phyloP scores from a whole-genome alignment of 2,888 invertebrate species.

The Diploptera punctata region DNA sequence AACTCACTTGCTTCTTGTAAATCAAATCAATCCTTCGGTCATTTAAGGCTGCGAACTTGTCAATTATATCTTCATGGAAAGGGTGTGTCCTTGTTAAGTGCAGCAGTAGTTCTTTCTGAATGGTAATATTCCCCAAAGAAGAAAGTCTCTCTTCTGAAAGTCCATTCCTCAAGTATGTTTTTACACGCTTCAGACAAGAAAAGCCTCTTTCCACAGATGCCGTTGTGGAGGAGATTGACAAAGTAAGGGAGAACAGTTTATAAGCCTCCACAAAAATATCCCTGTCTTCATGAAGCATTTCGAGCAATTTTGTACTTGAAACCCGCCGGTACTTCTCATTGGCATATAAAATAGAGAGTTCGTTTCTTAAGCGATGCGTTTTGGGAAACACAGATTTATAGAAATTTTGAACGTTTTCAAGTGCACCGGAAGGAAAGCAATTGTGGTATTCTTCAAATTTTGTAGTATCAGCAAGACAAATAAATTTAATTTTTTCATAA shows the following conservation, averaged over 20 bases:
- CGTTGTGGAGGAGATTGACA: neutral
- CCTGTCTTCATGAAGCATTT: neutral
- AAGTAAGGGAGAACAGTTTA: slow-evolving; percentile 1
- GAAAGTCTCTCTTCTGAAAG: no score
- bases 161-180: no score
- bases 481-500: slow-evolving; percentile 34
- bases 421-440: slow-evolving; percentile 17
- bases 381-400: neutral
- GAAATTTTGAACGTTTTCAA: slow-evolving; percentile 18
- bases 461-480: slow-evolving; percentile 17
- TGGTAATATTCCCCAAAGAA: no score
- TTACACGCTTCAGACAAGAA: no score
- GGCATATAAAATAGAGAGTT: neutral
- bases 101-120: no score
- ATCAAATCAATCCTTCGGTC: no score
- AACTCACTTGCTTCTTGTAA: no score
- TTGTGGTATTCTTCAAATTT: slow-evolving; percentile 14
- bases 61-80: no score
- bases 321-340: neutral
- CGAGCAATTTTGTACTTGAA: neutral
- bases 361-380: neutral
- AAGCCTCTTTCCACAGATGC: no score
- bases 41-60: no score
- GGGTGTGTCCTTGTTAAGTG: no score
- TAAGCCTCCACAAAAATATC: neutral